A percentile compares a stretch with the other conserved stretches of the same genome.
phyloP scores from a whole-genome alignment of 2,113 vertebrate genomes.

The Pheucticus melanocephalus region DNA sequence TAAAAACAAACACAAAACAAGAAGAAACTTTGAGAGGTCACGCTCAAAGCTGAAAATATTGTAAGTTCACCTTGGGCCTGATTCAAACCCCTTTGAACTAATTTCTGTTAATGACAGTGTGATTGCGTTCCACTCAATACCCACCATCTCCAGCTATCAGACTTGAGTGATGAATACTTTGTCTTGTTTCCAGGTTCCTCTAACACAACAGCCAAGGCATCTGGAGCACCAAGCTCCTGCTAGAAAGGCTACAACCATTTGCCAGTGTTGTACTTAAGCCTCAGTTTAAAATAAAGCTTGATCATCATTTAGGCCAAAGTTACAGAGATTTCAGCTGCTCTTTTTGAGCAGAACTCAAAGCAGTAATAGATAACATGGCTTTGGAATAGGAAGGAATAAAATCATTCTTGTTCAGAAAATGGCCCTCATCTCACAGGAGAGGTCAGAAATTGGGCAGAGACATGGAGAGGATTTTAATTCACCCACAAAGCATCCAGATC shows the following conservation, averaged over 20 bases:
- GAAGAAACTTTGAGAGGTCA: neutral
- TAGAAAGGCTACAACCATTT: neutral
- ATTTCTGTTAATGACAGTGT: neutral
- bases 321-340: neutral
- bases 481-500: neutral
- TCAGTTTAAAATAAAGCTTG: neutral
- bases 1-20: neutral
- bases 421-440: neutral
- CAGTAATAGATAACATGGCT: neutral
- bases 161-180: neutral
- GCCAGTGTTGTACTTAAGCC: neutral
- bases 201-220: neutral
- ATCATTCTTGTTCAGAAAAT: neutral
- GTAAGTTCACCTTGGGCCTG: neutral
- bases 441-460: neutral
- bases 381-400: neutral
- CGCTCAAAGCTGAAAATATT: neutral
- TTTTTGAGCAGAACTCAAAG: neutral
- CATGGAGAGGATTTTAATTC: neutral
- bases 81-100: neutral
- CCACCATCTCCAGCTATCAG: neutral
- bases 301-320: neutral
- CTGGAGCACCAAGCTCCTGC: neutral
- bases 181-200: neutral
- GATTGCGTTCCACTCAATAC: neutral